A percentile compares a stretch with the other conserved stretches of the same genome.
phyloP scores from a whole-genome alignment of 2,797 vertebrate genomes.

The Hippopotamyrus pictus region DNA sequence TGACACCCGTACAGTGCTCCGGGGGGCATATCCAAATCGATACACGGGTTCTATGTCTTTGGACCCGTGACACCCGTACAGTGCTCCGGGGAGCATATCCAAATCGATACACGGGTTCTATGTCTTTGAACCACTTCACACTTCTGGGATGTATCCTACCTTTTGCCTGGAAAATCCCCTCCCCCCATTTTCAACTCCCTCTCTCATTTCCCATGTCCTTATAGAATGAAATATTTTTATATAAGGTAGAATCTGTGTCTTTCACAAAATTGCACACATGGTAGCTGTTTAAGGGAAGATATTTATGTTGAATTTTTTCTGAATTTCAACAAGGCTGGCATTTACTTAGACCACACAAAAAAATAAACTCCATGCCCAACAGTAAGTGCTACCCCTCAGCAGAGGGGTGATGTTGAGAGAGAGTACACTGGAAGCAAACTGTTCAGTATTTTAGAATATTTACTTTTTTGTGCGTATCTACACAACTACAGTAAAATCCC shows the following conservation, averaged over 20 bases:
- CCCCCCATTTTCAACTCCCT: neutral
- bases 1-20: neutral
- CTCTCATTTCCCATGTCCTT: neutral
- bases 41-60: too few species aligned
- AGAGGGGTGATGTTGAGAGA: neutral
- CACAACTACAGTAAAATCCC: neutral
- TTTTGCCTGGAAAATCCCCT: neutral
- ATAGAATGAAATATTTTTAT: neutral
- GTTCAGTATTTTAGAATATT: neutral
- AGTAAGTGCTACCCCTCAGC: neutral
- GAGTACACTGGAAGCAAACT: neutral
- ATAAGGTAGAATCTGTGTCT: neutral
- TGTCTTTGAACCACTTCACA: neutral
- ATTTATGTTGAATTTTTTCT: neutral
- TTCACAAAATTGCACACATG: neutral
- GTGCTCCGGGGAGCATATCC: neutral
- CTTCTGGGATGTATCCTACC: neutral
- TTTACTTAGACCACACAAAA: neutral
- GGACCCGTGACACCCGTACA: neutral
- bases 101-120: neutral
- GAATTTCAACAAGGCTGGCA: neutral
- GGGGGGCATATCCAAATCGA: neutral
- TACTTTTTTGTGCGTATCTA: neutral
- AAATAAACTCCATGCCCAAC: neutral
- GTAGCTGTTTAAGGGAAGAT: neutral